A percentile compares a stretch with the other conserved stretches of the same genome.
phyloP scores from a whole-genome alignment of 2,888 invertebrate species.

The Rhodophaea formosa region DNA sequence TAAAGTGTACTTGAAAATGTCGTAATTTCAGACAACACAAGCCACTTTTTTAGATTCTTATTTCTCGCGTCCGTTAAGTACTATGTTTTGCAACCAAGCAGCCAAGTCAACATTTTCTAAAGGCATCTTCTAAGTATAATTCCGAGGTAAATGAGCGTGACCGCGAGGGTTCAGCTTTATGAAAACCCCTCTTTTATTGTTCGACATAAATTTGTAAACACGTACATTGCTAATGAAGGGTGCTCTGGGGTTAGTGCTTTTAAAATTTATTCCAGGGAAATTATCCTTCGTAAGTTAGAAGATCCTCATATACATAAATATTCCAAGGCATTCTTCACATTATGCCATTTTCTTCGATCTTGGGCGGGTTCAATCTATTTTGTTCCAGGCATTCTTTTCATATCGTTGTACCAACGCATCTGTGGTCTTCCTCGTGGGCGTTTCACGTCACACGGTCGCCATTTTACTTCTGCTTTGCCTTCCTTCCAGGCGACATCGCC shows the following conservation, averaged over 20 bases:
- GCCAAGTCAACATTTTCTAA: slow-evolving; percentile 19
- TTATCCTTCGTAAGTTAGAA: no score
- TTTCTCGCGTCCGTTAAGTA: background rate
- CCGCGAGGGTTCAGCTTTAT: slow-evolving; percentile 46
- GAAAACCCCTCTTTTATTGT: slow-evolving; percentile 43
- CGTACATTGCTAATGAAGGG: slow-evolving; percentile 27
- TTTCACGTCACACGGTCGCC: no score
- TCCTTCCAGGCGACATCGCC: no score
- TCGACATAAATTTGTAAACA: slow-evolving; percentile 43
- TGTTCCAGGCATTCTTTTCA: no score
- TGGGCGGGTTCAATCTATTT: no score
- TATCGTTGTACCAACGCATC: no score
- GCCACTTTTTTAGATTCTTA: slow-evolving; percentile 13
- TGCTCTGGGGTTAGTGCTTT: background rate
- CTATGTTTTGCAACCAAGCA: background rate
- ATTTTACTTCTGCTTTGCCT: no score
- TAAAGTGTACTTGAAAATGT: no score
- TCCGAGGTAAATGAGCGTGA: slow-evolving; percentile 68
- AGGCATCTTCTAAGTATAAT: slow-evolving; percentile 61
- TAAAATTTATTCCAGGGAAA: background rate
- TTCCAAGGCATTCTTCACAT: no score
- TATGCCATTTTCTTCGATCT: no score
- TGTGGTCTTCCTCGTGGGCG: no score
- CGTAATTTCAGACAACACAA: background rate
- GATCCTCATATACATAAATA: no score